Evolutionary conservation across 2,797 vertebrate genomes (phyloP).

Genomic region (Pachyuromys duprasi): DNA sequence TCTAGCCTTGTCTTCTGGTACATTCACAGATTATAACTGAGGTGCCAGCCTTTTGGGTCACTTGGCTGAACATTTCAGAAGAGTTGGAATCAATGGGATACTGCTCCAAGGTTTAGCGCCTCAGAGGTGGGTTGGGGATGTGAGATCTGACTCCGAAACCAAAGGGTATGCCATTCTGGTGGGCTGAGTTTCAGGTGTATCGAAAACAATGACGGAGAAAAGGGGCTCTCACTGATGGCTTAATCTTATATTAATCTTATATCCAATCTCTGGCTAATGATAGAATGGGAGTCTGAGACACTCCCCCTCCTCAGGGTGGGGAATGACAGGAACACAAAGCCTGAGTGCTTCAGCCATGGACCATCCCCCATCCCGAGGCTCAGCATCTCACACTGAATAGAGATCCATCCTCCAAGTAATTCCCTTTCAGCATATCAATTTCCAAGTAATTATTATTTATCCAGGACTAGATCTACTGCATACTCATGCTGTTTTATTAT

Average conservation of each 20-base stretch:
- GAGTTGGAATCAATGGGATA: too few relatives aligned
- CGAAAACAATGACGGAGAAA: not conserved
- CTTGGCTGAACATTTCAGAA: not conserved
- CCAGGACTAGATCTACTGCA: slow-evolving; percentile 36
- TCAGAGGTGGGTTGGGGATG: not conserved
- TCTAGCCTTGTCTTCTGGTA: too few relatives aligned
- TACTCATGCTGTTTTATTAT: slow-evolving; percentile 52
- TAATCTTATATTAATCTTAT: not conserved
- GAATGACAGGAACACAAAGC: slow-evolving; percentile 43
- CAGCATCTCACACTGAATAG: slow-evolving; percentile 10
- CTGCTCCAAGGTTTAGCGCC: not conserved
- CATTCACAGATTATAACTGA: not conserved
- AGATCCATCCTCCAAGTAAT: not conserved
- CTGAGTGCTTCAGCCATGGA: not conserved
- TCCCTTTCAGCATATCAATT: slow-evolving; percentile 55
- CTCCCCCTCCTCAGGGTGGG: not conserved
- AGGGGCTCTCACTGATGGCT: not conserved
- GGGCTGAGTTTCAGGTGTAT: not conserved
- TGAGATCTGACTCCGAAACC: not conserved
- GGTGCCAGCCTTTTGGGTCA: not conserved
- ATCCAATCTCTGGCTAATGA: not conserved
- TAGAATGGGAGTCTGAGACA: not conserved
- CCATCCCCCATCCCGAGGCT: not conserved
- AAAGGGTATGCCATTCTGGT: not conserved
- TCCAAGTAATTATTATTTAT: slow-evolving; percentile 71